A percentile compares a stretch with the other conserved stretches of the same genome.
Evolutionary conservation across 1,140 invertebrate species (phyloP).

Genomic region (Hermetia illucens): DNA sequence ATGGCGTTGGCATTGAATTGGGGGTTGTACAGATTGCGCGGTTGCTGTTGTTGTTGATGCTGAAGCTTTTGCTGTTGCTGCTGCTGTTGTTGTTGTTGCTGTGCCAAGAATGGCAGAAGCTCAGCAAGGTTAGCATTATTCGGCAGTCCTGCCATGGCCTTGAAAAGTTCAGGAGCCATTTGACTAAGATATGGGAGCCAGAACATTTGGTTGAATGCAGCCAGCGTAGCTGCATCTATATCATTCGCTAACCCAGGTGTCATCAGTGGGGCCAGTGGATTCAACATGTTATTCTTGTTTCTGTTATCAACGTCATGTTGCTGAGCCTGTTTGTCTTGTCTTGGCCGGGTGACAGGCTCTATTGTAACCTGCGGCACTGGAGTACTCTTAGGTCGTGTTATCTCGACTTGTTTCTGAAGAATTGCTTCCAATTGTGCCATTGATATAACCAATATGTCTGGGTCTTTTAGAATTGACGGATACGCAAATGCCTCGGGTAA

Average conservation of each 20-base stretch:
- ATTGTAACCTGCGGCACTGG: constrained; percentile 11
- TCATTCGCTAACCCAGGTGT: constrained; percentile 38
- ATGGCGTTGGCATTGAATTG: constrained; percentile 22
- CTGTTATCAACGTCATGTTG: no score
- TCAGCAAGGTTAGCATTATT: constrained; percentile 11
- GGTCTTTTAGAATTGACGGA: constrained; percentile 55
- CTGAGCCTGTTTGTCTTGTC: no score
- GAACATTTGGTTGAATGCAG: constrained; percentile 51
- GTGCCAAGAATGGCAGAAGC: not conserved
- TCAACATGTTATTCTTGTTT: constrained; percentile 9
- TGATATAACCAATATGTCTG: constrained; percentile 63
- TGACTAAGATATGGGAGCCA: constrained; percentile 55
- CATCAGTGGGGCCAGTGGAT: constrained; percentile 31
- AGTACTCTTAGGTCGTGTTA: constrained; percentile 8
- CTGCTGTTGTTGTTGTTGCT: constrained; percentile 9
- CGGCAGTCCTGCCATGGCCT: constrained; percentile 26
- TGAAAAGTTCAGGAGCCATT: constrained; percentile 37
- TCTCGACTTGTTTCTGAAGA: constrained; percentile 37
- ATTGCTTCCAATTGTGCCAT: constrained; percentile 61
- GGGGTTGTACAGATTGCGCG: constrained; percentile 6
- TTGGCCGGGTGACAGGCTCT: constrained; percentile 1
- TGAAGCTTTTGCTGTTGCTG: not conserved
- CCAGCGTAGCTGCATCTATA: constrained; percentile 47
- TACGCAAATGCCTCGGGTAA: constrained; percentile 54
- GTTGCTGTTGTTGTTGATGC: constrained; percentile 1